Base-by-base conservation (phyloP, 2,888 invertebrate genomes). In the Carpatolechia fugitivella region DNA sequence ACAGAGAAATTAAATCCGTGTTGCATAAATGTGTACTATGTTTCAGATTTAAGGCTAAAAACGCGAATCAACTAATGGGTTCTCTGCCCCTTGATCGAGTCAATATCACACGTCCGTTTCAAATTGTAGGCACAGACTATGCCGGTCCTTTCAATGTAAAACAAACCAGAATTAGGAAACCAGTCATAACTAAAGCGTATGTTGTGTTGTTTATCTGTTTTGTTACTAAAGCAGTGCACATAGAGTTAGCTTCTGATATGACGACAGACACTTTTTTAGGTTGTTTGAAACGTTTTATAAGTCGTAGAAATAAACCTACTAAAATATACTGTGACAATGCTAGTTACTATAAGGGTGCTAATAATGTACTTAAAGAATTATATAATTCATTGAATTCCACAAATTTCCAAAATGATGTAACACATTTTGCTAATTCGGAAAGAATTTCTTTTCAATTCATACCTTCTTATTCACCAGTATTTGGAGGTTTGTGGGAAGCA, bases 401-500 rank as follows among this genome's bases (percentile, higher is more conserved):
- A 46, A 30, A 29, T 2, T n/a, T n/a, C n/a, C n/a, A n/a, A n/a
- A n/a, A n/a, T n/a, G n/a, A n/a, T n/a, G n/a, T n/a, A n/a, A n/a
- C 30, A 46, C 10, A 13, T 29, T 33, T 11, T 11, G 11, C 10
- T 10, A 33, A 33, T 10, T 4, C 33, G 2, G 33, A 38, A 38
- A 10, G 14, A 38, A 38, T 13, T 41, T 41, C 41, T 7, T 33
- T 33, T 33, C 18, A 41, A 7, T 41, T 41, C 11, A 41, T 41
- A 20, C 41, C 41, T 6, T 41, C 41, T 6, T 55, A 55, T 30
- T 46, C 46, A 1, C 56, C 51, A 14, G 47, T 31, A 8, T 56
- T 56, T 52, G 56, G 44, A 14, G 52, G 48, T 11, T 14, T n/a
- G n/a, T n/a, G n/a, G n/a, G n/a, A n/a, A n/a, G n/a, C n/a, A n/a